Evolutionary conservation across 37 sponge, comb jelly and placozoan genomes (phyloP), one percentile per base, ranked within the genome.

Genomic region (Hexactinellida sp.): DNA sequence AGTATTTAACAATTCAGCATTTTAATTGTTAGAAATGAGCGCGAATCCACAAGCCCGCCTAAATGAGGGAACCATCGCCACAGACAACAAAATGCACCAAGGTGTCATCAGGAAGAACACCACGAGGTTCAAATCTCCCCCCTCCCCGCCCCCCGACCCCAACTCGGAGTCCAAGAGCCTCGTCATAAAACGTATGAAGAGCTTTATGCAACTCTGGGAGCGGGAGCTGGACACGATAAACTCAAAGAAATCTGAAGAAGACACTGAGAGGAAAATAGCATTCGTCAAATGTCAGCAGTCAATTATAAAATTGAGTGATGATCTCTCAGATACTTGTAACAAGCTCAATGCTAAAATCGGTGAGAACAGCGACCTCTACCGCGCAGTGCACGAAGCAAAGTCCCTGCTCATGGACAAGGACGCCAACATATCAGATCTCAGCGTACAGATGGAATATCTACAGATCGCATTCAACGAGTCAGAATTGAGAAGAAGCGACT

Each of bases 161-260:
- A 93, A 93, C 85, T 93, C 94, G 85, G 95, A 94, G 39, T 88
- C 92, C 3, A 94, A 94, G 85, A 87, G 90, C 9, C 88, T 54
- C 10, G 87, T 88, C 0, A 94, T 94, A 38, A 55, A 85, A 24
- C 85, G 91, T 13, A 90, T 94, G 91, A 91, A 92, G 38, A 84
- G 54, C 23, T 88, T 85, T 36, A 38, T 94, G 38, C 85, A 92
- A 55, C 86, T 76, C 0, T 94, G 95, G 95, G 84, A 92, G 39
- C 54, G 86, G 21, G 83, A 94, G 32, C 83, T 94, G 76, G 37
- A 92, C n/a, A 84, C 84, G 10, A 88, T 94, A 5, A 24, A 35
- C 0, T 54, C 85, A 3, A 92, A 89, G 38, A 94, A 91, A 86
- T 38, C 55, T 39, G 37, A 86, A 35, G 86, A 90, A 86, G 95